Evolutionary conservation across 2,888 invertebrate species (phyloP), one percentile per base, ranked within the genome.

Genomic region (Lamproptera curius): DNA sequence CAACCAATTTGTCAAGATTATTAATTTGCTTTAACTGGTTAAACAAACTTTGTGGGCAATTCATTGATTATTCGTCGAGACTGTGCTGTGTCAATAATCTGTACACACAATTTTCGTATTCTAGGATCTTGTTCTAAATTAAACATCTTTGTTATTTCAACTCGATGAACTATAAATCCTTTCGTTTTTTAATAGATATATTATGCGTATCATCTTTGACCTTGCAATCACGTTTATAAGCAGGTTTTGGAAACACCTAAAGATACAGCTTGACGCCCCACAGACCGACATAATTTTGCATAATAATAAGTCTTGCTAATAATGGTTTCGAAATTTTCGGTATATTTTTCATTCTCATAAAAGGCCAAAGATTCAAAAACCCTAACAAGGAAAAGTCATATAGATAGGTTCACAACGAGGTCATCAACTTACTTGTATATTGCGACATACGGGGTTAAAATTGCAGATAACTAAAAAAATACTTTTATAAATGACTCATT

Each of bases 181-280:
- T 39, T 39, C 35, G 17, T 36, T 36, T 8, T 4, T 16, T 11
- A 31, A 31, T n/a, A n/a, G 11, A 11, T n/a, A 31, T 11, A 31
- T 3, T 10, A n/a, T 8, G 37, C 39, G 36, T 20, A 2, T 76
- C 73, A 70, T 73, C 76, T 57, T 39, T 76, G 78, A 81, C 84
- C 84, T 85, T 85, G 79, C 45, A 39, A 46, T 53, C 54, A 73
- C 76, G 72, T 74, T 67, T 54, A 55, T 47, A 61, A 81, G 81
- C 81, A 68, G 73, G 83, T 82, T 76, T 20, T 53, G 58, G n/a
- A n/a, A n/a, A n/a, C 42, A 46, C 9, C 34, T 56, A 49, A 50
- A 44, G 39, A 34, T 2, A 50, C 53, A 51, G 52, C 61, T 58
- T 55, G 53, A 51, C 57, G 55, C 54, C 66, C 71, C 73, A 63